phyloP scores from a whole-genome alignment of 1,140 invertebrate genomes.

The Bradysia coprophila region DNA sequence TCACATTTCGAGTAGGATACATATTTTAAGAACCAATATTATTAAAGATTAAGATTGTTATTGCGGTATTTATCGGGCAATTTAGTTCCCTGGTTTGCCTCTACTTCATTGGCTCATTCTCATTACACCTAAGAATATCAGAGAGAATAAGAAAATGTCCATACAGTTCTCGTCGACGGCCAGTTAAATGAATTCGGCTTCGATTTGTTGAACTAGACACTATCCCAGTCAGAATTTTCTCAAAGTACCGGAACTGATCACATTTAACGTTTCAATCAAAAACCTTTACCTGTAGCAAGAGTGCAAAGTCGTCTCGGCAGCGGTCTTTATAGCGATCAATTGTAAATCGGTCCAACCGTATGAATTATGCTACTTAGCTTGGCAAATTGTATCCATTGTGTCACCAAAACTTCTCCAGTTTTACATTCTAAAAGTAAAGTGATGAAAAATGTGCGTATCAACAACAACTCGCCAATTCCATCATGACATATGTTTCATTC shows the following conservation, averaged over 20 bases:
- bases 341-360: conserved; percentile 79
- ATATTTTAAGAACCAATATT: no score
- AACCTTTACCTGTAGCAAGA: conserved; percentile 74
- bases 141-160: conserved; percentile 1
- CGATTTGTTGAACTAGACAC: no score
- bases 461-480: background rate
- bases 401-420: conserved; percentile 73
- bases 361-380: conserved; percentile 74
- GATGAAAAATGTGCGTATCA: conserved; percentile 5
- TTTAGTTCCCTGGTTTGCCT: no score
- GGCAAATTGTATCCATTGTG: conserved; percentile 65
- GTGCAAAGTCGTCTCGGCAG: conserved; percentile 75
- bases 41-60: no score
- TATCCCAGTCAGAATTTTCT: no score
- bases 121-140: conserved; percentile 9
- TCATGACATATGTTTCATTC: no score
- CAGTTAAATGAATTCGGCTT: no score
- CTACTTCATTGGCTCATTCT: no score
- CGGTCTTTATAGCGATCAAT: conserved; percentile 75
- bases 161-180: background rate
- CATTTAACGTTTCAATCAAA: no score
- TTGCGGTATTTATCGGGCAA: no score
- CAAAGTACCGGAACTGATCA: no score
- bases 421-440: conserved; percentile 50
- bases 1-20: no score